phyloP scores from a whole-genome alignment of 2,113 vertebrate genomes.

The Sebastes fasciatus region DNA sequence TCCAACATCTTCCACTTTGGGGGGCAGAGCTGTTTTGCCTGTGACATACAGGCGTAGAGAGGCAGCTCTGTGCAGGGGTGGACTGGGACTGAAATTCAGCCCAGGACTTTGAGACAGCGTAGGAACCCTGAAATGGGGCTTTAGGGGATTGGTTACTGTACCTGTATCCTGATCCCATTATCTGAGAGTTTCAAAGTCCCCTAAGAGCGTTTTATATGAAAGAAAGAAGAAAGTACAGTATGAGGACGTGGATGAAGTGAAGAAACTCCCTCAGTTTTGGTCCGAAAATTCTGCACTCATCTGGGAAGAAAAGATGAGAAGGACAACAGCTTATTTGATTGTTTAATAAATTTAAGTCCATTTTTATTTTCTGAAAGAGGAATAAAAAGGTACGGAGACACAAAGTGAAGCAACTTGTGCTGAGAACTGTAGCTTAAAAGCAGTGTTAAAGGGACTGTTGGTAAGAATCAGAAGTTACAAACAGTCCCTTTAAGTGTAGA shows the following conservation, averaged over 20 bases:
- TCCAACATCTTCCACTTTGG: too few relatives aligned
- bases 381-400: background rate
- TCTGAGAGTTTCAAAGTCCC: background rate
- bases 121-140: background rate
- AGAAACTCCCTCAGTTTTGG: background rate
- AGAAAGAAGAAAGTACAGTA: background rate
- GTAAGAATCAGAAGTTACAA: too few relatives aligned
- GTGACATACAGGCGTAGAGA: too few relatives aligned
- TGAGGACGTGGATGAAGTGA: too few relatives aligned
- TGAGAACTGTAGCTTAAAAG: too few relatives aligned
- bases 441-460: too few relatives aligned
- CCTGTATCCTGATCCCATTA: background rate
- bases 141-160: background rate
- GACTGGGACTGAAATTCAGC: too few relatives aligned
- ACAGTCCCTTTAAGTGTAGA: background rate
- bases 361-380: background rate
- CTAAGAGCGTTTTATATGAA: background rate
- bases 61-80: too few relatives aligned
- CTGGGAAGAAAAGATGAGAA: conserved; percentile 3
- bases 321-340: background rate
- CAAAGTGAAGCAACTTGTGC: background rate
- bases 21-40: too few relatives aligned
- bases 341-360: background rate
- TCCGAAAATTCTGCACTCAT: background rate
- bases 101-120: too few relatives aligned